These are phyloP conservation scores for Pogonomyrmex californicus DNA, from an alignment of 1,140 invertebrate species.

Conservation along the genomic window DNA sequence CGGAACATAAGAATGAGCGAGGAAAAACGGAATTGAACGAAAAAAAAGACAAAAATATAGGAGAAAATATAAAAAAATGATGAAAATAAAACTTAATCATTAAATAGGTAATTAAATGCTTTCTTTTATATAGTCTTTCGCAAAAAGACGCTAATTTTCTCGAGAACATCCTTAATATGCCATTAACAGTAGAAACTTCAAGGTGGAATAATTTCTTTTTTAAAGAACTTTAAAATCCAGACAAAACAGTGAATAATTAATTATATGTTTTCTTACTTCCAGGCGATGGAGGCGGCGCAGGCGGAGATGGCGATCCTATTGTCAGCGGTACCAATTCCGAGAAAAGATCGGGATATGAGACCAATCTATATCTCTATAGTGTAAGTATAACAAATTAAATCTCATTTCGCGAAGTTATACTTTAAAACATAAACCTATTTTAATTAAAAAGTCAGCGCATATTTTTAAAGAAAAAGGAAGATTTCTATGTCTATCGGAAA, in stretches of 20 bases:
- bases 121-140: not conserved
- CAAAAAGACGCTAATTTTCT: not conserved
- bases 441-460: not conserved
- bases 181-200: not conserved
- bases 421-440: not conserved
- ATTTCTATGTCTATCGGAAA: not conserved
- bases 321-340: constrained; percentile 87
- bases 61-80: not conserved
- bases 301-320: constrained; percentile 89
- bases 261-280: constrained; percentile 77
- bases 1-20: not conserved
- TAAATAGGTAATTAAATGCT: constrained; percentile 14
- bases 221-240: not conserved
- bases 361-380: constrained; percentile 91
- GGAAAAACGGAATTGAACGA: not conserved
- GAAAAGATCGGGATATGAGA: constrained; percentile 90
- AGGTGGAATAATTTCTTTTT: not conserved
- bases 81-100: constrained; percentile 3
- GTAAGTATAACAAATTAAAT: constrained; percentile 86
- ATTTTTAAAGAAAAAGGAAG: not conserved
- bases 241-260: constrained; percentile 22
- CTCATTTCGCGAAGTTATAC: not conserved
- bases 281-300: constrained; percentile 90
- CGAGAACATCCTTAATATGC: not conserved
- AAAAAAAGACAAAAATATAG: not conserved